These are phyloP conservation scores for Eurystomus glaucurus DNA, from an alignment of 2,797 vertebrate species.

Conservation along the genomic window DNA sequence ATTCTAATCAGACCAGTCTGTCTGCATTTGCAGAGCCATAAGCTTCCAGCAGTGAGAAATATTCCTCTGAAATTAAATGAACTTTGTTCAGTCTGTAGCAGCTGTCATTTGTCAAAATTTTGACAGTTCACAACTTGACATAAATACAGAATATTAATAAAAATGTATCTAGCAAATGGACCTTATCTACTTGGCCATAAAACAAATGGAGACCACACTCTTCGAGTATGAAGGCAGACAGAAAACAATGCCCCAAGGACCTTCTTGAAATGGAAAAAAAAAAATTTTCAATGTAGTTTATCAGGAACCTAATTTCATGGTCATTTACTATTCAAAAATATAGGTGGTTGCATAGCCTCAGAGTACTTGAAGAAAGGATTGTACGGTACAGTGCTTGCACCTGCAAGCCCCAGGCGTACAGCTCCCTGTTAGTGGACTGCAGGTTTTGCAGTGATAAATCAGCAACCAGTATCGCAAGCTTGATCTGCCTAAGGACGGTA, in stretches of 20 bases:
- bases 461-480: not conserved
- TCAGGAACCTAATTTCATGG: slow-evolving; percentile 30
- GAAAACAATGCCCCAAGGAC: slow-evolving; percentile 1
- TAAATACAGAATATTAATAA: slow-evolving; percentile 48
- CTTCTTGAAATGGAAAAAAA: not conserved
- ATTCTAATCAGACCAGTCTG: slow-evolving; percentile 65
- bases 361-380: not conserved
- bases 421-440: not conserved
- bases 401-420: slow-evolving; percentile 34
- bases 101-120: slow-evolving; percentile 54
- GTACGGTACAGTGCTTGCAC: not conserved
- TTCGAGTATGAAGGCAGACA: not conserved
- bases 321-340: slow-evolving; percentile 27
- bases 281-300: not conserved
- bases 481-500: not conserved
- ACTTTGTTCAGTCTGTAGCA: slow-evolving; percentile 5
- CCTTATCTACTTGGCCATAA: slow-evolving; percentile 35
- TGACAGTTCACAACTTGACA: slow-evolving; percentile 35
- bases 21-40: slow-evolving; percentile 24
- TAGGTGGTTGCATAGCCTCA: not conserved
- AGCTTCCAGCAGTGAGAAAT: slow-evolving; percentile 62
- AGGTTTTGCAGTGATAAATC: not conserved
- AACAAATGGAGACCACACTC: slow-evolving; percentile 44
- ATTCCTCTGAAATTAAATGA: slow-evolving; percentile 56
- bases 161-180: slow-evolving; percentile 40